phyloP scores from a whole-genome alignment of 2,797 vertebrate genomes.

The Psittacula derbiana region DNA sequence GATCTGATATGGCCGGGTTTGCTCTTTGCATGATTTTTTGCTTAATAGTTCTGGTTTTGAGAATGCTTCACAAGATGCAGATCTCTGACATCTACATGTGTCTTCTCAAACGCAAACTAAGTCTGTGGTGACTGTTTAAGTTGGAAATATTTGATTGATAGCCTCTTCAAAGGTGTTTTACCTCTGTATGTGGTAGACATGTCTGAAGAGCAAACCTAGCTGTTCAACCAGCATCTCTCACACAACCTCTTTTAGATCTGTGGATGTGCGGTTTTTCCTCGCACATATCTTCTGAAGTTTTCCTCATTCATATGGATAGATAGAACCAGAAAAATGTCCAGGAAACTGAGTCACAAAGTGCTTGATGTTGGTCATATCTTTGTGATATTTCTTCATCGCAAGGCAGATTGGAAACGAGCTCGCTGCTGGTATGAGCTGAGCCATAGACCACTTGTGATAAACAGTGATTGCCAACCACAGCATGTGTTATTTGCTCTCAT shows the following conservation, averaged over 20 bases:
- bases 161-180: background rate
- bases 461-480: background rate
- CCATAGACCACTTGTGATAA: background rate
- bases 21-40: background rate
- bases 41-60: background rate
- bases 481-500: background rate
- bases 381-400: background rate
- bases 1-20: background rate
- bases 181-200: background rate
- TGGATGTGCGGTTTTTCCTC: background rate
- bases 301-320: background rate
- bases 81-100: background rate
- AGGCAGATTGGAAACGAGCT: background rate
- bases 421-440: background rate
- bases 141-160: background rate
- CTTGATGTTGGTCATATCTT: background rate
- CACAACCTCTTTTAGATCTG: background rate
- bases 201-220: background rate
- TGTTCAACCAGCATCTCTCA: background rate
- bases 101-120: background rate
- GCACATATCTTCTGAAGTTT: background rate
- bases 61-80: background rate
- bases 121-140: background rate
- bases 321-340: background rate
- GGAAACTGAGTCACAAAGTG: background rate